Evolutionary conservation across 2,888 invertebrate genomes (phyloP).

Genomic region (Plagiodera versicolora): DNA sequence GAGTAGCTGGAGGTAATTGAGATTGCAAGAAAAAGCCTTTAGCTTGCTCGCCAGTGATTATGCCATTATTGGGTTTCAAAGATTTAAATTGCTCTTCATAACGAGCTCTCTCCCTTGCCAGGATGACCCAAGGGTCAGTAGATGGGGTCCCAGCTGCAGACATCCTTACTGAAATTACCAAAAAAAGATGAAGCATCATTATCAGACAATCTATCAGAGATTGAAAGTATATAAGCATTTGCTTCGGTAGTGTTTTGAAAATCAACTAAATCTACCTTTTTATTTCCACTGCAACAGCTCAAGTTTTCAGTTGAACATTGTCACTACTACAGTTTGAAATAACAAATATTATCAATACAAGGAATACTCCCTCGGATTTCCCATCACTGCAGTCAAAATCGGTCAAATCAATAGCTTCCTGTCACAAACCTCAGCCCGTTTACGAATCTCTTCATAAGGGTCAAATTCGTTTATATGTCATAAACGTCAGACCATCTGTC

Average conservation of each 20-base stretch:
- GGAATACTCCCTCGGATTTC: background rate
- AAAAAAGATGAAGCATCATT: background rate
- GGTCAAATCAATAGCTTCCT: background rate
- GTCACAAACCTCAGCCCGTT: too few relatives aligned
- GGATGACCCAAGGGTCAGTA: conserved; percentile 84
- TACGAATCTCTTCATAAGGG: background rate
- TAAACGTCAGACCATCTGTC: too few relatives aligned
- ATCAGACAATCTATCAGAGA: too few relatives aligned
- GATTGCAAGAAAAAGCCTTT: conserved; percentile 90
- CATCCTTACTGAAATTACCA: conserved; percentile 37
- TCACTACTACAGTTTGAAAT: background rate
- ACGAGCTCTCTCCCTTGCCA: conserved; percentile 82
- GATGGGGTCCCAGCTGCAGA: conserved; percentile 54
- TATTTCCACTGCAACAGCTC: background rate
- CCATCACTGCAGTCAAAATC: background rate
- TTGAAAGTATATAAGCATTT: too few relatives aligned
- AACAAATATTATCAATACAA: background rate
- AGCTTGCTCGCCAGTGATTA: conserved; percentile 90
- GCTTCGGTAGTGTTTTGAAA: too few relatives aligned
- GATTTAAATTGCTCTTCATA: conserved; percentile 91
- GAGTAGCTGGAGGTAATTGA: conserved; percentile 82
- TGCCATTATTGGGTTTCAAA: conserved; percentile 82
- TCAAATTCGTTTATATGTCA: background rate
- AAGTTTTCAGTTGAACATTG: conserved; percentile 13
- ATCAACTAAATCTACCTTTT: too few relatives aligned